Evolutionary conservation across 2,113 vertebrate species (phyloP).

Genomic region (Tetrax tetrax): DNA sequence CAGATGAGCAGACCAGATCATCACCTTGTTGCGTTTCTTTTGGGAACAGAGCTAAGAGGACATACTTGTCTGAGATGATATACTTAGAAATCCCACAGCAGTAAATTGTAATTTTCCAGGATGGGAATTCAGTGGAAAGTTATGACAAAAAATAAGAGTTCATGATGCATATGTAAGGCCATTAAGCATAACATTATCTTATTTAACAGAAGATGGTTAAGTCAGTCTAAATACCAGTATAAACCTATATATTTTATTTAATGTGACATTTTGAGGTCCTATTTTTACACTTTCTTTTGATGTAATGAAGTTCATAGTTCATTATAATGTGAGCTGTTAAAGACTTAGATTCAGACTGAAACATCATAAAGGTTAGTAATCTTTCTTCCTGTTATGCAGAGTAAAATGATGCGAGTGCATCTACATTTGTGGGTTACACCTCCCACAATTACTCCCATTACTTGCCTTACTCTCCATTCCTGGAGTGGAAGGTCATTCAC

Average conservation of each 20-base stretch:
- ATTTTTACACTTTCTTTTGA: not conserved
- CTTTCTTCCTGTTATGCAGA: not conserved
- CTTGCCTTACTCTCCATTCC: not conserved
- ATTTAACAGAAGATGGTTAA: not conserved
- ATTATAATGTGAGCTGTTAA: not conserved
- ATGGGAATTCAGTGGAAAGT: not conserved
- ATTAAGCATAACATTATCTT: not conserved
- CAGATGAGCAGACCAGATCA: not conserved
- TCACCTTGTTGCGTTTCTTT: not conserved
- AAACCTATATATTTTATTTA: not conserved
- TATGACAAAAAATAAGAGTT: not conserved
- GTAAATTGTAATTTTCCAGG: not conserved
- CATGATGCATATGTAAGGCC: not conserved
- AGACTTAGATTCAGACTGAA: not conserved
- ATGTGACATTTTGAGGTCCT: not conserved
- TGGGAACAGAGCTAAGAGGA: not conserved
- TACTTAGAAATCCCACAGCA: not conserved
- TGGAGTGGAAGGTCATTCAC: not conserved
- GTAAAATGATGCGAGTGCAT: not conserved
- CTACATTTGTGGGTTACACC: not conserved
- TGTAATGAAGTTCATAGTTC: not conserved
- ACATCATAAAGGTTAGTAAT: not conserved
- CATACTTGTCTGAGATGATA: not conserved
- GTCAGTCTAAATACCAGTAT: not conserved
- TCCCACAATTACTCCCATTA: not conserved